Percentiles rank a stretch among this genome's conserved stretches.
phyloP scores from a whole-genome alignment of 1,140 invertebrate species.

The Bathynomus jamesi region DNA sequence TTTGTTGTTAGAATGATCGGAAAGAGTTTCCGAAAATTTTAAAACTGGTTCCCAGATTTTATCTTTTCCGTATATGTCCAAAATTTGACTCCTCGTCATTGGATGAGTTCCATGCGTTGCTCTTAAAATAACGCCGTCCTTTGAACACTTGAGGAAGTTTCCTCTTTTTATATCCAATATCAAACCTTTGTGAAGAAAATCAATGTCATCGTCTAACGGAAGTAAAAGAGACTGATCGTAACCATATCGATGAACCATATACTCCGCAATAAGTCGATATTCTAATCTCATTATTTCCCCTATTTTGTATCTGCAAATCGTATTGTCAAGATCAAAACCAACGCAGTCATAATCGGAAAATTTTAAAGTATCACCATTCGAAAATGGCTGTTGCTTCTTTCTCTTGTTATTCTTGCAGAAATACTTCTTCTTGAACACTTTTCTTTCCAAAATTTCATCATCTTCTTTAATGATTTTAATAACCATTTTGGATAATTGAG shows the following conservation, averaged over 20 bases:
- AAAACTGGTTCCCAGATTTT: slow-evolving; percentile 51
- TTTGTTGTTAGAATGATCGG: slow-evolving; percentile 56
- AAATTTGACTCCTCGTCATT: slow-evolving; percentile 53
- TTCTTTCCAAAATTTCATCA: slow-evolving; percentile 18
- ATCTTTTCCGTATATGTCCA: slow-evolving; percentile 53
- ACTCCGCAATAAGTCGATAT: slow-evolving; percentile 56
- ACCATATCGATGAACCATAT: slow-evolving; percentile 54
- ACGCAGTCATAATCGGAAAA: slow-evolving; percentile 60
- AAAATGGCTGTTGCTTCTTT: slow-evolving; percentile 34
- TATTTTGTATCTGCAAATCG: slow-evolving; percentile 42
- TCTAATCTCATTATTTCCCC: slow-evolving; percentile 54
- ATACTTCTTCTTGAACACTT: slow-evolving; percentile 34
- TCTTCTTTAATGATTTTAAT: too few relatives aligned
- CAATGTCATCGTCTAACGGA: slow-evolving; percentile 50
- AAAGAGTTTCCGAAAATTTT: slow-evolving; percentile 49
- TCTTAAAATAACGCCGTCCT: slow-evolving; percentile 55
- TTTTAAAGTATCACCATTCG: slow-evolving; percentile 21
- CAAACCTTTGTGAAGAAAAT: slow-evolving; percentile 65
- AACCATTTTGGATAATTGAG: too few relatives aligned
- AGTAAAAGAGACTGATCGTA: slow-evolving; percentile 51
- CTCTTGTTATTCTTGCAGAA: slow-evolving; percentile 34
- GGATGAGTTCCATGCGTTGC: slow-evolving; percentile 61
- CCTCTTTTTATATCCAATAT: slow-evolving; percentile 62
- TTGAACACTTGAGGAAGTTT: slow-evolving; percentile 59
- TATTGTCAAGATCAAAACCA: slow-evolving; percentile 71